Conservation (phyloP, 2,888 invertebrate genomes). For the Amblyteles armatorius region DNA sequence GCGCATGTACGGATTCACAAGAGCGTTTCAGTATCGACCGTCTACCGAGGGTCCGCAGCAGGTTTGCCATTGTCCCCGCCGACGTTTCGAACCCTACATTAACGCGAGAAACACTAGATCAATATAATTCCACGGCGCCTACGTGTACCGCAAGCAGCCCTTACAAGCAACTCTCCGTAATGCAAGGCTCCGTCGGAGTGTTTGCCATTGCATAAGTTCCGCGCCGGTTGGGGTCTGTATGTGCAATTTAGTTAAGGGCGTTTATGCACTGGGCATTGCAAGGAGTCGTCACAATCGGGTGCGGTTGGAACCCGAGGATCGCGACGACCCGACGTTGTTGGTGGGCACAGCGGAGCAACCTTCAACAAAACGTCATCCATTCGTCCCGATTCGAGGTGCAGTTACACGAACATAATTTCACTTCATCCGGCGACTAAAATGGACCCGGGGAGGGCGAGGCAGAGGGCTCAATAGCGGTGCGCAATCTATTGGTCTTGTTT, state of each 20-base stretch:
- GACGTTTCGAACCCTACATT: no score
- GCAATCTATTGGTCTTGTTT: slow-evolving; percentile 20
- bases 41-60: no score
- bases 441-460: not conserved
- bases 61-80: no score
- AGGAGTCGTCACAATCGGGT: not conserved
- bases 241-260: not conserved
- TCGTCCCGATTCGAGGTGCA: not conserved
- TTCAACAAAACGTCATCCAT: not conserved
- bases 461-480: not conserved
- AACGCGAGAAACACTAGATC: not conserved
- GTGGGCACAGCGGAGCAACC: not conserved
- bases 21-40: no score
- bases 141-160: not conserved
- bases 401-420: not conserved
- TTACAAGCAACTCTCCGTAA: not conserved
- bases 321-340: not conserved
- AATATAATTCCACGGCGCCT: not conserved
- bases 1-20: no score
- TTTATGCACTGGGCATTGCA: not conserved
- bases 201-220: slow-evolving; percentile 14
- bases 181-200: slow-evolving; percentile 11
- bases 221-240: not conserved
- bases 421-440: not conserved
- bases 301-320: not conserved